Percentiles rank a stretch among this genome's conserved stretches.
phyloP scores from a whole-genome alignment of 2,888 invertebrate genomes.

The Yponomeuta evonymella region DNA sequence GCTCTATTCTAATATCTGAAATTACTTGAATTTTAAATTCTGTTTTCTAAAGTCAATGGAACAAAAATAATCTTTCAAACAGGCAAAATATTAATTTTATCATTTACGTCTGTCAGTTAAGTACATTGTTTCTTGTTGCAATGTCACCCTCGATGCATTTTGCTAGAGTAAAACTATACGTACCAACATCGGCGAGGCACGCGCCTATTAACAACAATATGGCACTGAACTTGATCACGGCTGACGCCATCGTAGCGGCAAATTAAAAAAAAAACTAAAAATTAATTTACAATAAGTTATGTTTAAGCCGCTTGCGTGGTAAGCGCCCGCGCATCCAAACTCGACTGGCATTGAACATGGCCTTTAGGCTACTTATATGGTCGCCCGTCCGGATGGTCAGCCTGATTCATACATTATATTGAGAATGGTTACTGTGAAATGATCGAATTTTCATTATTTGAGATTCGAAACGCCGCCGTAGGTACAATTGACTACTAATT shows the following conservation, averaged over 20 bases:
- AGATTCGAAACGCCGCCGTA: not conserved
- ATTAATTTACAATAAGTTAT: constrained; percentile 24
- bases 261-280: constrained; percentile 34
- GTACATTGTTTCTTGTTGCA: no score
- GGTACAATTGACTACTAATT: not conserved
- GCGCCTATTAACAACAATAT: constrained; percentile 56
- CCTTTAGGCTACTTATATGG: constrained; percentile 61
- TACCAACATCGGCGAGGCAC: constrained; percentile 58
- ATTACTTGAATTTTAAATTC: no score
- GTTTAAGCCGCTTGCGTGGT: constrained; percentile 36
- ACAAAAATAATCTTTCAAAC: no score
- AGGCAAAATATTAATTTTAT: no score
- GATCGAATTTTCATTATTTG: constrained; percentile 23
- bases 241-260: constrained; percentile 54
- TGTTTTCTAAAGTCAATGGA: no score
- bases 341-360: constrained; percentile 63
- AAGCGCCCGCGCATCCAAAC: constrained; percentile 40
- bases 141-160: not conserved
- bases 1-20: no score
- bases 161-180: constrained; percentile 33
- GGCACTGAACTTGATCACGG: constrained; percentile 67
- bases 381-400: constrained; percentile 25
- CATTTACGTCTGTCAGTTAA: no score
- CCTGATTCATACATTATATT: constrained; percentile 28
- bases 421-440: constrained; percentile 27